Base-by-base conservation (phyloP, 2,797 vertebrate genomes). In the Clarias laeviceps region DNA sequence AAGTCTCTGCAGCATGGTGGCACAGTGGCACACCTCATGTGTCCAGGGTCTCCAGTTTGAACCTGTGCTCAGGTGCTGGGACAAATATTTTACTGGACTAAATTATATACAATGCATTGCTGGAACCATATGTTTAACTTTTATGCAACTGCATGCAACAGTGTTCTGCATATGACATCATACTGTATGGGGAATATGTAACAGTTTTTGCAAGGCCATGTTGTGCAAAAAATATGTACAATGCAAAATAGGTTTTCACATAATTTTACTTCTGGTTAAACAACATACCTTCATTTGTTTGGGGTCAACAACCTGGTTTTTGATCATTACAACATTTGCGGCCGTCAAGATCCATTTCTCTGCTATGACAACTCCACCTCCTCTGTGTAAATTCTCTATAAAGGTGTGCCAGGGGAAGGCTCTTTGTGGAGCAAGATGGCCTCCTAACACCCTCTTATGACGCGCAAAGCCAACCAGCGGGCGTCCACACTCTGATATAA, bases 281-380 rank as follows among this genome's bases (percentile, higher is more conserved):
- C 12, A 82, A 18, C 27, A 40, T 87, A 76, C 18, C 45, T 76
- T 86, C 6, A 29, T 32, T 68, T 57, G 17, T 18, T 50, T 57
- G n/a, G 17, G 37, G 3, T 22, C 1, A 62, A 32, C 22, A 29
- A 68, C n/a, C 29, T 32, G 24, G n/a, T 84, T 78, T 15, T 20
- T 0, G 1, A 14, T 0, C 0, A 80, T 22, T 15, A 94, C 1
- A 15, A 86, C 72, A 70, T 91, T 90, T 85, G 94, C 94, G 56
- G 93, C 92, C 6, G 94, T 95, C 89, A 95, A 65, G 29, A 95
- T 22, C 94, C 94, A 95, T 4, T 50, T 89, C 20, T 94, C 93
- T 66, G 77, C 90, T 27, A 95, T 91, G 72, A 94, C 86, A 54
- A 92, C 89, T 5, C 92, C 94, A 9, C 91, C 93, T 70, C 83